phyloP scores from a whole-genome alignment of 2,888 invertebrate genomes.

The Microplitis manilae region DNA sequence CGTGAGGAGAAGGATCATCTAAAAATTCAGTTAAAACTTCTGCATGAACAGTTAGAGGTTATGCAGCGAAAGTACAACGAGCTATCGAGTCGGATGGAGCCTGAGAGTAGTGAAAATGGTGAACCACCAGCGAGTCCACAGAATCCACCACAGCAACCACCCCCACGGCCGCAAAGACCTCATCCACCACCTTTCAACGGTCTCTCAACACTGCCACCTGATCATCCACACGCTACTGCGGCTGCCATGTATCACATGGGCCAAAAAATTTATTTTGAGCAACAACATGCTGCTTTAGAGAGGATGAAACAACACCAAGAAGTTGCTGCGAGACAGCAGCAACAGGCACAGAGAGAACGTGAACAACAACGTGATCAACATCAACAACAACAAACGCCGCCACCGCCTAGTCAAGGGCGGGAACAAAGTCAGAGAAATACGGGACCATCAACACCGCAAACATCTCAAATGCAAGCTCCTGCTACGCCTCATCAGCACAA shows the following conservation, averaged over 20 bases:
- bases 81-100: slow-evolving; percentile 81
- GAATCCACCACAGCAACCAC: slow-evolving; percentile 70
- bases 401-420: slow-evolving; percentile 68
- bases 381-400: slow-evolving; percentile 67
- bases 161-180: slow-evolving; percentile 69
- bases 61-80: slow-evolving; percentile 94
- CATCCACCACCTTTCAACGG: slow-evolving; percentile 74
- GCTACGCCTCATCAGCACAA: slow-evolving; percentile 74
- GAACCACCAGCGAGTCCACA: slow-evolving; percentile 70
- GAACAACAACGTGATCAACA: slow-evolving; percentile 75
- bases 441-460: slow-evolving; percentile 66
- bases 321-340: slow-evolving; percentile 73
- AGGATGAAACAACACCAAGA: slow-evolving; percentile 74
- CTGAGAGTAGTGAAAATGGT: slow-evolving; percentile 76
- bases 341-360: slow-evolving; percentile 73
- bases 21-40: slow-evolving; percentile 86
- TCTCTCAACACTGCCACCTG: slow-evolving; percentile 74
- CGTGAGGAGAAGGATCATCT: slow-evolving; percentile 89
- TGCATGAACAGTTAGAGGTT: slow-evolving; percentile 91
- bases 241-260: slow-evolving; percentile 71
- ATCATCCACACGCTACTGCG: slow-evolving; percentile 74
- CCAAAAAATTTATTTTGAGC: slow-evolving; percentile 75
- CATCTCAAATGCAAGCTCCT: slow-evolving; percentile 69
- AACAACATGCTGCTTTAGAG: slow-evolving; percentile 74
- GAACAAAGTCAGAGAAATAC: slow-evolving; percentile 65